Evolutionary conservation across 37 sponge, comb jelly and placozoan species (phyloP).

Genomic region (Spongilla lacustris): DNA sequence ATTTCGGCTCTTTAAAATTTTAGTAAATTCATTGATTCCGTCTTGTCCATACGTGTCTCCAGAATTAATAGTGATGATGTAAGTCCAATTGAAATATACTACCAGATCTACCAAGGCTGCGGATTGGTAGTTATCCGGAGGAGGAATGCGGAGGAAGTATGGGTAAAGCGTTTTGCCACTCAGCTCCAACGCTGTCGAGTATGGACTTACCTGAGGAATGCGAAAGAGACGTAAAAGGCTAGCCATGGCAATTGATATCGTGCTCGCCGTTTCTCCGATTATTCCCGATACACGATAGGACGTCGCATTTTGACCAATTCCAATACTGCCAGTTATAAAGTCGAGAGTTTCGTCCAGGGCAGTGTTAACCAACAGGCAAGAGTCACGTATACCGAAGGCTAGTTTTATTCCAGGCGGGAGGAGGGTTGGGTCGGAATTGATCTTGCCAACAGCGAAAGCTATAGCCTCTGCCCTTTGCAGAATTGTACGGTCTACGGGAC

Average conservation of each 20-base stretch:
- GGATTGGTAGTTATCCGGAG: constrained; percentile 82
- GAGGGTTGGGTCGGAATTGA: constrained; percentile 64
- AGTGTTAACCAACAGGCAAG: constrained; percentile 47
- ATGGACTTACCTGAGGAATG: constrained; percentile 82
- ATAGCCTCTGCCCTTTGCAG: constrained; percentile 69
- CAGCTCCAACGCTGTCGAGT: constrained; percentile 63
- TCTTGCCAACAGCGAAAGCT: constrained; percentile 73
- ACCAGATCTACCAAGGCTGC: constrained; percentile 69
- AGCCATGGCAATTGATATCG: constrained; percentile 65
- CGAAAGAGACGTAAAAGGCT: constrained; percentile 70
- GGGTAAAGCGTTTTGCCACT: constrained; percentile 73
- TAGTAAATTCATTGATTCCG: constrained; percentile 8
- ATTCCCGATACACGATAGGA: constrained; percentile 44
- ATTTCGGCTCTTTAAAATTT: constrained; percentile 1
- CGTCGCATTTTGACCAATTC: neutral
- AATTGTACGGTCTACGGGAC: neutral
- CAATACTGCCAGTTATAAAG: constrained; percentile 21
- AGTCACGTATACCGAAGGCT: constrained; percentile 76
- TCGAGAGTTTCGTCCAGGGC: constrained; percentile 61
- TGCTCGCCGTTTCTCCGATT: constrained; percentile 65
- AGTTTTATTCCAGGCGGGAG: constrained; percentile 45
- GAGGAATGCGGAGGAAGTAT: constrained; percentile 81
- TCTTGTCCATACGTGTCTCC: constrained; percentile 55
- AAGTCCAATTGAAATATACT: constrained; percentile 61
- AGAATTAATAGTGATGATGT: constrained; percentile 43